phyloP scores from a whole-genome alignment of 1,140 invertebrate species.

The Pteromalus puparum region DNA sequence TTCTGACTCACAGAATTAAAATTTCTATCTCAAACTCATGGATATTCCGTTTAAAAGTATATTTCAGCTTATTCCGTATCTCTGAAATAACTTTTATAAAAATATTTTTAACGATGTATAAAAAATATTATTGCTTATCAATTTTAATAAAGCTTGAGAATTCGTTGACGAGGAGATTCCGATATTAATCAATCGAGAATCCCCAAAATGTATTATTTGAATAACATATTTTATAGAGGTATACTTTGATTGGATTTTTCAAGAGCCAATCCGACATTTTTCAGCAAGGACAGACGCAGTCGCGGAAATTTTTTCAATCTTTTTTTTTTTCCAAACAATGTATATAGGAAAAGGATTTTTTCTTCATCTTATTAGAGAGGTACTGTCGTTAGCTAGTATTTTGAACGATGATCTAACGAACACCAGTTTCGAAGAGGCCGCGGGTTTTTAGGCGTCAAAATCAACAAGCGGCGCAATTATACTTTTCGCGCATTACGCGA shows the following conservation, averaged over 20 bases:
- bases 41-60: too few relatives aligned
- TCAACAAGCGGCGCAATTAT: background rate
- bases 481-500: too few relatives aligned
- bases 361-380: background rate
- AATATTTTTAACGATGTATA: too few relatives aligned
- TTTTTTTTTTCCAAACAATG: background rate
- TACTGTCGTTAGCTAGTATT: background rate
- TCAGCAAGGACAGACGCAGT: background rate
- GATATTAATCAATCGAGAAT: background rate
- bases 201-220: background rate
- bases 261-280: background rate
- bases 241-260: background rate
- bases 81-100: too few relatives aligned
- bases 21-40: too few relatives aligned
- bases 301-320: background rate
- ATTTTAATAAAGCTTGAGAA: background rate
- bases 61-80: too few relatives aligned
- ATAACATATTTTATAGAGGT: background rate
- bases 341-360: background rate
- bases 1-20: too few relatives aligned
- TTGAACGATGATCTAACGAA: constrained; percentile 4
- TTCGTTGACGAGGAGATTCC: too few relatives aligned
- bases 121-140: background rate
- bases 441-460: background rate
- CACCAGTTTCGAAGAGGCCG: background rate